Base-by-base conservation (phyloP, 2,113 vertebrate genomes). In the Philantomba maxwellii region DNA sequence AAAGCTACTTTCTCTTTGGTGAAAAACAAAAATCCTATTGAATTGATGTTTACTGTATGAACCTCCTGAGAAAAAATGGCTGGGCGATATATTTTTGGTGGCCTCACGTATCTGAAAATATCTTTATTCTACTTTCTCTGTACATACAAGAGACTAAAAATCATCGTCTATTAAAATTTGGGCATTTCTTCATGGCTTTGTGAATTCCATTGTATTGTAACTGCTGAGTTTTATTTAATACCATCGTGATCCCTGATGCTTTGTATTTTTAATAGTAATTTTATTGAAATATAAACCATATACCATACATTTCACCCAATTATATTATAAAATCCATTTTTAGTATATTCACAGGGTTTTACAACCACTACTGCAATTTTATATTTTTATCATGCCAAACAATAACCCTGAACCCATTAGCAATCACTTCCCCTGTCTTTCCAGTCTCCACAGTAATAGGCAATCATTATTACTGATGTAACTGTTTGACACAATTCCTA, bases 221-320 rank as follows among this genome's bases (percentile, higher is more conserved):
- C 25, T 55, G 43, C 7, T 83, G 58, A 64, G 49, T 0, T 19
- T 57, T 86, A 36, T 70, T 57, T 55, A 85, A 45, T 36, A 11
- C 0, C 1, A 10, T 33, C 3, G 2, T 75, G 17, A 45, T 83
- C 26, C 14, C 5, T 2, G 12, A 39, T 82, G 4, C 0, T 73
- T 62, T 87, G 1, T 53, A 73, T 13, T 51, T 77, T 49, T 21
- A 55, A 39, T 77, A 60, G 57, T 5, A 36, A 12, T 17, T 80
- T 85, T 77, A 77, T 39, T 60, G 12, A 49, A 36, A 30, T 86
- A 60, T 75, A 49, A 84, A 23, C 15, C 23, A 15, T 21, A 75
- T 58, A 28, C 3, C 43, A 30, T 14, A 30, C 11, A 85, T 58
- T 85, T 86, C 33, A 86, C 66, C 13, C 45, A 93, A 75, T 57